Conservation (phyloP, 2,113 vertebrate genomes). For the Felis catus region F.catus_Fca126_mat1.0 CM031419.1:19140001-19140500, state of each 20-base stretch:
- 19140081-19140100: neutral
- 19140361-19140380: neutral
- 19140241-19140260: neutral
- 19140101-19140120: neutral
- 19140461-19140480: neutral
- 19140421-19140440: neutral
- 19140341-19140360: neutral
- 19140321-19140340: conserved; percentile 29
- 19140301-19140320: neutral
- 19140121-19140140: neutral
- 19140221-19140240: neutral
- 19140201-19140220: neutral
- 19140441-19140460: neutral
- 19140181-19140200: neutral
- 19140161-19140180: neutral
- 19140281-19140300: neutral
- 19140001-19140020: neutral
- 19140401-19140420: neutral
- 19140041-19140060: neutral
- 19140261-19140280: neutral
- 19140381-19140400: neutral
- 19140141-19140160: conserved; percentile 16
- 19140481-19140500: neutral
- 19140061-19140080: neutral
- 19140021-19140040: neutral